Evolutionary conservation across 2,113 vertebrate species (phyloP), one percentile per base, ranked within the genome.

Genomic region (Colinus virginianus): DNA sequence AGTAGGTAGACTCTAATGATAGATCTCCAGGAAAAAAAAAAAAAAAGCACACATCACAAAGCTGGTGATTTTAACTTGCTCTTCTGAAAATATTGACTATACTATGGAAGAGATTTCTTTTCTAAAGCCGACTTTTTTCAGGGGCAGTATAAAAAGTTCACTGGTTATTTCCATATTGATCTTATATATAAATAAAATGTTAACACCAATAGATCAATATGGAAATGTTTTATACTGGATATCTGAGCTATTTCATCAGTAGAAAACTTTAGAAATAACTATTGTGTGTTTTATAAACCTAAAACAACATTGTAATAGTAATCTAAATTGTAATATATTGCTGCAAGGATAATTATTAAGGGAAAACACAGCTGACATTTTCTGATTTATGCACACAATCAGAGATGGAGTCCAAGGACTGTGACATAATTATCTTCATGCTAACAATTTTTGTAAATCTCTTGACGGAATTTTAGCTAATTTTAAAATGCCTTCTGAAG

Each of bases 381-480:
- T 96, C 96, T 98, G 97, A 98, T 98, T 98, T 98, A 98, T 98
- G 96, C 96, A 96, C 96, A 98, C 98, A 98, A 98, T 98, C 97
- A 98, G 97, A 98, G 96, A 97, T 96, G 95, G 97, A 97, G 98
- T 97, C 98, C 98, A 98, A 98, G 95, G 97, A 97, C 98, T 98
- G 97, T 97, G 97, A 98, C 97, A 98, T 97, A 98, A 98, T 98
- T 98, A 98, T 98, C 97, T 98, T 97, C 97, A 97, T 97, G 98
- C 97, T 98, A 98, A 97, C 97, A 97, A 97, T 98, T 98, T 98
- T 97, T 97, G 97, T 97, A 98, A 97, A 97, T 98, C 98, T 98
- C 98, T 98, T 97, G 97, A 98, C 97, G 96, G 98, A 98, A 98
- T 98, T 98, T 98, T 97, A 97, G 97, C 97, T 98, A 98, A 98